Evolutionary conservation across 2,888 invertebrate species (phyloP).

Genomic region (Volucella inanis): DNA sequence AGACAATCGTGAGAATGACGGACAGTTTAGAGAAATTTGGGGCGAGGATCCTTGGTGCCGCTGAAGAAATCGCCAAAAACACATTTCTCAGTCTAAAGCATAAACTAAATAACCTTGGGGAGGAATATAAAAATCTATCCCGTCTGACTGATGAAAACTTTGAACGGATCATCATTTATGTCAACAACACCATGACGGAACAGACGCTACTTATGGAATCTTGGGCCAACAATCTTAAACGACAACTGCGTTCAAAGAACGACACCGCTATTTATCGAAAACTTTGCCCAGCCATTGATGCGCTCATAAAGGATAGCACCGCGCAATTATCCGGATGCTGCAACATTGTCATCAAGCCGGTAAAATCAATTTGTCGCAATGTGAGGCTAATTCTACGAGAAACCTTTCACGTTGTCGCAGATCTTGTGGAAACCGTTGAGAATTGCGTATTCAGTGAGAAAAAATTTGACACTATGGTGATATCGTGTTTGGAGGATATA

Average conservation of each 20-base stretch:
- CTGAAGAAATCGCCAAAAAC: slow-evolving; percentile 68
- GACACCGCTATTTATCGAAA: slow-evolving; percentile 76
- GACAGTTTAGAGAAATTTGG: slow-evolving; percentile 72
- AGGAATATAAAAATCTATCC: slow-evolving; percentile 75
- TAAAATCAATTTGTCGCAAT: slow-evolving; percentile 77
- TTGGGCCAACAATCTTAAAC: slow-evolving; percentile 77
- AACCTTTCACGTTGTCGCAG: slow-evolving; percentile 76
- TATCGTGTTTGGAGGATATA: slow-evolving; percentile 76
- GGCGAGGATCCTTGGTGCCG: slow-evolving; percentile 70
- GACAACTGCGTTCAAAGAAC: slow-evolving; percentile 76
- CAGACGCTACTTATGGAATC: slow-evolving; percentile 76
- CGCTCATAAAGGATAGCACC: slow-evolving; percentile 76
- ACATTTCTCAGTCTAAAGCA: slow-evolving; percentile 70
- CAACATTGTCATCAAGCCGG: slow-evolving; percentile 79
- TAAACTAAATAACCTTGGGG: slow-evolving; percentile 72
- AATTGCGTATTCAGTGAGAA: slow-evolving; percentile 77
- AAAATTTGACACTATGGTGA: slow-evolving; percentile 73
- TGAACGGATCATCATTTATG: slow-evolving; percentile 75
- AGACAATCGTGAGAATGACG: slow-evolving; percentile 69
- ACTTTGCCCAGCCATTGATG: slow-evolving; percentile 77
- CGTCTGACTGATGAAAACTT: slow-evolving; percentile 76
- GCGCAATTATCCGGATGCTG: slow-evolving; percentile 78
- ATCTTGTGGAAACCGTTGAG: slow-evolving; percentile 77
- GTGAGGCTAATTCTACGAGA: slow-evolving; percentile 76
- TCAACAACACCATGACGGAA: slow-evolving; percentile 78